phyloP scores from a whole-genome alignment of 2,113 vertebrate species.

The Sinocyclocheilus anophthalmus region DNA sequence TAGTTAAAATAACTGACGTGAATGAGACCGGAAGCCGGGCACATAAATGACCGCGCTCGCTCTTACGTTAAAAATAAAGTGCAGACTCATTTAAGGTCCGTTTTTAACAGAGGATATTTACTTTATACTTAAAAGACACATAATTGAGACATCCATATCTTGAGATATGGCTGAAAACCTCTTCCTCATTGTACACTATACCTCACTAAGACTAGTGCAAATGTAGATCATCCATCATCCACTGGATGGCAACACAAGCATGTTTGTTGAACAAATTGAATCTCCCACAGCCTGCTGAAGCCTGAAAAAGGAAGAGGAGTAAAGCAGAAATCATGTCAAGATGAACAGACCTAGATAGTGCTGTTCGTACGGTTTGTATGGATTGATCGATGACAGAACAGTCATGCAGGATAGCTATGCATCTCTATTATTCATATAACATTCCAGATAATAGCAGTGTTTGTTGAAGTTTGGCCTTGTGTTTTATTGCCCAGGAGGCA shows the following conservation, averaged over 20 bases:
- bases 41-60: neutral
- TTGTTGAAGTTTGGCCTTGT: neutral
- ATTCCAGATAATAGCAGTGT: neutral
- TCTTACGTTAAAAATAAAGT: neutral
- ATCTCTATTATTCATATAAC: neutral
- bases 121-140: neutral
- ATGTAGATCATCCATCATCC: neutral
- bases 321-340: neutral
- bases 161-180: neutral
- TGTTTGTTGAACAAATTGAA: neutral
- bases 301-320: neutral
- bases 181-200: neutral
- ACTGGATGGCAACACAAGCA: constrained; percentile 55
- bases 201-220: neutral
- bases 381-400: neutral
- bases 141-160: neutral
- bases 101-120: neutral
- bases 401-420: neutral
- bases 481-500: neutral
- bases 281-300: neutral
- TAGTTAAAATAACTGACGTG: neutral
- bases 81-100: neutral
- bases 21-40: neutral
- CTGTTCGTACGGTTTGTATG: neutral
- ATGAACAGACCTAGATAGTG: neutral